Percentiles rank a stretch among this genome's conserved stretches.
Conservation (phyloP, 2,888 invertebrate species). For the Holacanthella duospinosa region DNA sequence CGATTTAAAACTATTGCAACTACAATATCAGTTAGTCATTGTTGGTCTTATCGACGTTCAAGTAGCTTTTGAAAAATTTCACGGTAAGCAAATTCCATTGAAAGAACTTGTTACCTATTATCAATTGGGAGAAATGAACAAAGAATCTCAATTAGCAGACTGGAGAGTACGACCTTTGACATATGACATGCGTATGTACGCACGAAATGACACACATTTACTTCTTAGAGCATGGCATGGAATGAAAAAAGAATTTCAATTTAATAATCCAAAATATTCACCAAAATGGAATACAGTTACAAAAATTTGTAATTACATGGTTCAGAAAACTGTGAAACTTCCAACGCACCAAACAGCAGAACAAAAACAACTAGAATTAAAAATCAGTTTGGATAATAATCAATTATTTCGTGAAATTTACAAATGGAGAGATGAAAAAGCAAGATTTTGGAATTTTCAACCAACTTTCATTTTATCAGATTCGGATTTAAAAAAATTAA, state of each 20-base stretch:
- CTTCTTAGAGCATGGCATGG: too few species aligned
- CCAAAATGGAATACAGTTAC: too few species aligned
- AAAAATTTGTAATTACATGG: neutral
- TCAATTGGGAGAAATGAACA: neutral
- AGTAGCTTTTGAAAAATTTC: neutral
- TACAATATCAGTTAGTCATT: neutral
- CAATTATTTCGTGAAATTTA: too few species aligned
- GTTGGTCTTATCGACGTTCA: neutral
- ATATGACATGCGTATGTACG: neutral
- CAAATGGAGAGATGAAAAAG: neutral
- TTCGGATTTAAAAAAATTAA: neutral
- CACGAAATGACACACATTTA: neutral
- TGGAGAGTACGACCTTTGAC: neutral
- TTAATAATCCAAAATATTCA: too few species aligned
- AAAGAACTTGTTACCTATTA: neutral
- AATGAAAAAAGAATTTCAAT: neutral
- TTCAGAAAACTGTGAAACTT: neutral
- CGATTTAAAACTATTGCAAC: neutral
- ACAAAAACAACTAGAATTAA: too few species aligned
- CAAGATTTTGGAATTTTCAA: neutral
- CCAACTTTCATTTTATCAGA: neutral
- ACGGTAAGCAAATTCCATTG: neutral
- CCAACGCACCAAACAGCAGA: neutral
- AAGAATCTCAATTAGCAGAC: neutral
- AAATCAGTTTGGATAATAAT: too few species aligned